Evolutionary conservation across 2,888 invertebrate species (phyloP).

Genomic region (Polydrusus tereticollis): DNA sequence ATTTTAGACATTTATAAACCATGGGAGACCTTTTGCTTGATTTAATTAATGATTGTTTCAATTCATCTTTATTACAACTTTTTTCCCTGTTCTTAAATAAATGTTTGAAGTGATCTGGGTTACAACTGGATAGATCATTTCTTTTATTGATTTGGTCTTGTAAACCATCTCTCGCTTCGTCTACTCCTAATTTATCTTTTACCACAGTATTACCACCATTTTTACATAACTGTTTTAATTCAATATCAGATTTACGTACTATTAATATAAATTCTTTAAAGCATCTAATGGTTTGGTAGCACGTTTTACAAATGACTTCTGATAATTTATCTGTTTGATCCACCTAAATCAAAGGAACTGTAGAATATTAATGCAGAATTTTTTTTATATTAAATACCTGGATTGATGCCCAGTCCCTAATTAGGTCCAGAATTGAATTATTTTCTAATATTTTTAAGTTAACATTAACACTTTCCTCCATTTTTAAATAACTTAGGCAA

Average conservation of each 20-base stretch:
- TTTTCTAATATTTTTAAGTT: conserved; percentile 7
- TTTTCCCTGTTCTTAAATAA: background rate
- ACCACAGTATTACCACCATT: background rate
- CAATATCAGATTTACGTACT: too few relatives aligned
- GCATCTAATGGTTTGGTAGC: too few relatives aligned
- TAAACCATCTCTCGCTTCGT: background rate
- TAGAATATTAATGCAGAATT: background rate
- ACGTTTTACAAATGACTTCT: background rate
- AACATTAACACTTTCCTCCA: background rate
- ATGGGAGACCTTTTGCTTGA: background rate
- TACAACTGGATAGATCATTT: background rate
- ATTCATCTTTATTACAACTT: background rate
- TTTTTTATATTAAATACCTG: conserved; percentile 22
- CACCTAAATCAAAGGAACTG: conserved; percentile 2
- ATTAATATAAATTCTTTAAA: too few relatives aligned
- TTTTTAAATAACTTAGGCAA: conserved; percentile 6
- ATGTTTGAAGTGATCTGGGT: background rate
- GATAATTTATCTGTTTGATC: conserved; percentile 3
- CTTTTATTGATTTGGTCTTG: background rate
- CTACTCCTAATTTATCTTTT: background rate
- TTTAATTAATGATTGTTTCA: background rate
- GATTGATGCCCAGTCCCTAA: conserved; percentile 28
- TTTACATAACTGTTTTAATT: too few relatives aligned
- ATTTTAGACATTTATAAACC: background rate
- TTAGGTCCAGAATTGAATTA: conserved; percentile 20